Percentiles rank a stretch among this genome's conserved stretches.
phyloP scores from a whole-genome alignment of 2,888 invertebrate species.

The Furcula furcula region DNA sequence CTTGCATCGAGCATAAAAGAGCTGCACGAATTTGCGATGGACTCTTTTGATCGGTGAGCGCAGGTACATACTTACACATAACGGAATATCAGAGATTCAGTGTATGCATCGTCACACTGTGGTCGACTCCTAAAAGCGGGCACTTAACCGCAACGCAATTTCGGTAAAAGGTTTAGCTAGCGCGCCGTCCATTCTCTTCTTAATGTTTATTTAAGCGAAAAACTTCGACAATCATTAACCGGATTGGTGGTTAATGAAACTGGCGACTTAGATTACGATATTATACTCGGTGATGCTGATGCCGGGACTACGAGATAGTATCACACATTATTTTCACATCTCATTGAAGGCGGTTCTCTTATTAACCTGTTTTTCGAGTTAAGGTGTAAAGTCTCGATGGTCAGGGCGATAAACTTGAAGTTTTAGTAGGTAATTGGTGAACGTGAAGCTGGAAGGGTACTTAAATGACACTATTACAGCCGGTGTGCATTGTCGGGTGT shows the following conservation, averaged over 20 bases:
- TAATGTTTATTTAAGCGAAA: constrained; percentile 77
- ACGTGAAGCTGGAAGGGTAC: constrained; percentile 22
- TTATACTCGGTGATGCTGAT: constrained; percentile 35
- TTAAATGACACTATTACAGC: constrained; percentile 15
- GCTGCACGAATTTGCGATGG: no score
- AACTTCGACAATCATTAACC: constrained; percentile 70
- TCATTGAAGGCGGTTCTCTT: constrained; percentile 56
- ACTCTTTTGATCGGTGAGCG: no score
- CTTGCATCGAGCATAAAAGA: no score
- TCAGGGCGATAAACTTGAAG: constrained; percentile 49
- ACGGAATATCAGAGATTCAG: constrained; percentile 12
- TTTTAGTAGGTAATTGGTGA: constrained; percentile 44
- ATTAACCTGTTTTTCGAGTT: constrained; percentile 61
- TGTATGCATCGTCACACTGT: constrained; percentile 44
- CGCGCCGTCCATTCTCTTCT: constrained; percentile 61
- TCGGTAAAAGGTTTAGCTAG: constrained; percentile 67
- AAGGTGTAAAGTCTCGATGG: constrained; percentile 57
- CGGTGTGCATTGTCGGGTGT: constrained; percentile 27
- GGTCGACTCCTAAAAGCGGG: constrained; percentile 53
- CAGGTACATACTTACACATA: no score
- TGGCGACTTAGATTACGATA: constrained; percentile 54
- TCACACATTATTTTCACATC: constrained; percentile 69
- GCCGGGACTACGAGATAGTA: constrained; percentile 51
- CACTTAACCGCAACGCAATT: constrained; percentile 69
- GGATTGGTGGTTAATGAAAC: constrained; percentile 70